A percentile compares a stretch with the other conserved stretches of the same genome.
Conservation (phyloP, 1,140 invertebrate species). For the Ips typographus region DNA sequence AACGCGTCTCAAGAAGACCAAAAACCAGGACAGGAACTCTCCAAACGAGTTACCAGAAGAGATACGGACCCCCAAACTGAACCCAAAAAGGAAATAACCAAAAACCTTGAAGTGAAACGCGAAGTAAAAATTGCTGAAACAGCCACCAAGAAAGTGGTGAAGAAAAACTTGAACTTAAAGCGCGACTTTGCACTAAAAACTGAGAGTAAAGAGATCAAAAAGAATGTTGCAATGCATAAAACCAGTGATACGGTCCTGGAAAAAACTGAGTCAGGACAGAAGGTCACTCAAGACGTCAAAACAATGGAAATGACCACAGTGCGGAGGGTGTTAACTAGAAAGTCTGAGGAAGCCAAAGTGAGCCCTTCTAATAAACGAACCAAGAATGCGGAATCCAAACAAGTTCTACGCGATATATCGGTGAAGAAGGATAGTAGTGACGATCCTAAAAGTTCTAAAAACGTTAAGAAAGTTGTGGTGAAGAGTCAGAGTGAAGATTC, state of each 20-base stretch:
- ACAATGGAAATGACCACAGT: constrained; percentile 23
- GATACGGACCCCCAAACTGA: constrained; percentile 5
- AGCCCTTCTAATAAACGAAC: no score
- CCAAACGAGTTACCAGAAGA: constrained; percentile 18
- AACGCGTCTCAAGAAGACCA: background rate
- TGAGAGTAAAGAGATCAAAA: constrained; percentile 25
- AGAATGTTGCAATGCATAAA: constrained; percentile 28
- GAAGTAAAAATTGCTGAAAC: constrained; percentile 30
- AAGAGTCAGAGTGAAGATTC: no score
- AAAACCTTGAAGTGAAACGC: constrained; percentile 30
- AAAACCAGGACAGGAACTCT: constrained; percentile 13
- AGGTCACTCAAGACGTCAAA: constrained; percentile 18
- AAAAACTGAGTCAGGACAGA: constrained; percentile 11
- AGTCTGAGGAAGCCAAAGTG: background rate
- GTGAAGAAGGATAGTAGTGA: no score
- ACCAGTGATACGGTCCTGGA: constrained; percentile 35
- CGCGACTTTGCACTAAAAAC: constrained; percentile 30
- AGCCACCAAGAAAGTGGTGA: constrained; percentile 20
- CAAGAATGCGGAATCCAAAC: no score
- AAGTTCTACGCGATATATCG: no score
- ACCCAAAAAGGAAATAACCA: constrained; percentile 29
- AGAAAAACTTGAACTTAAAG: constrained; percentile 29
- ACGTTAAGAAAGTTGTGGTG: no score
- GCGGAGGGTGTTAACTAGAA: constrained; percentile 22
- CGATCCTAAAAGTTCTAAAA: no score